Percentiles rank a stretch among this genome's conserved stretches.
Conservation (phyloP, 1,140 invertebrate species). For the Heliconius melpomene region DNA sequence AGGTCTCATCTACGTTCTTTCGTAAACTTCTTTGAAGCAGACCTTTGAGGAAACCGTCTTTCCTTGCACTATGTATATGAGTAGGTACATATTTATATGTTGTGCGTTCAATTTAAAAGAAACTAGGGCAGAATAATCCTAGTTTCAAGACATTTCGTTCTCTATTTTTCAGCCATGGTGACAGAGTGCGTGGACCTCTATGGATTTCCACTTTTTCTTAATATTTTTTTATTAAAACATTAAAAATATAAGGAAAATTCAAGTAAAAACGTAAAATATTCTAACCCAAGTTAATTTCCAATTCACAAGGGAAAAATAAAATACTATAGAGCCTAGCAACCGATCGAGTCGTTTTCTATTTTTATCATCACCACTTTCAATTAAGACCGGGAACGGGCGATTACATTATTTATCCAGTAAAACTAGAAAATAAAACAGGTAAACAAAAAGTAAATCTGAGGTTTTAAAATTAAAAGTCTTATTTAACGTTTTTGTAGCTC, state of each 20-base stretch:
- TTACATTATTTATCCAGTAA: background rate
- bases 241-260: too few relatives aligned
- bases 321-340: background rate
- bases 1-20: background rate
- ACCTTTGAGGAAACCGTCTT: background rate
- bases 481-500: background rate
- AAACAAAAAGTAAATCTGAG: background rate
- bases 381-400: background rate
- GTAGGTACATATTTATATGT: too few relatives aligned
- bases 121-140: too few relatives aligned
- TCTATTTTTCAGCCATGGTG: too few relatives aligned
- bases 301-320: background rate
- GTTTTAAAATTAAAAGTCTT: background rate
- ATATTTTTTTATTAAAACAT: too few relatives aligned
- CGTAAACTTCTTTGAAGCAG: background rate
- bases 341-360: slow-evolving; percentile 8
- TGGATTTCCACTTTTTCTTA: too few relatives aligned
- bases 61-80: too few relatives aligned
- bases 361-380: slow-evolving; percentile 7
- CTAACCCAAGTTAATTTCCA: background rate
- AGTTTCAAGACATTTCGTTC: too few relatives aligned
- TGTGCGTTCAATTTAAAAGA: too few relatives aligned
- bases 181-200: too few relatives aligned
- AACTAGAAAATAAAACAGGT: background rate
- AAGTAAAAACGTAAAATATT: background rate